Percentiles rank a stretch among this genome's conserved stretches.
Evolutionary conservation across 2,888 invertebrate genomes (phyloP).

Genomic region (Catocala fraxini): DNA sequence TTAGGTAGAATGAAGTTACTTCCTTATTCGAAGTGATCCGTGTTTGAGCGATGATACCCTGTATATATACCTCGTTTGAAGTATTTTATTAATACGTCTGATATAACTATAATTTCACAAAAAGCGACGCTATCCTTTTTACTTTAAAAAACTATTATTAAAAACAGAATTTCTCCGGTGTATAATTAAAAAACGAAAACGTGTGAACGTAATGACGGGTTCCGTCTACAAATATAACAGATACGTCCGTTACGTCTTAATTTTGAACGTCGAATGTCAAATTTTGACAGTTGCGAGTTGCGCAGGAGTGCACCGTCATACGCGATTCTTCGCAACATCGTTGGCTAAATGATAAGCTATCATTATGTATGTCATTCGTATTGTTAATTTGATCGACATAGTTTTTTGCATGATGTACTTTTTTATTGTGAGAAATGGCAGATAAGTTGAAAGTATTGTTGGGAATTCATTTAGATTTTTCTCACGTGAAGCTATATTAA

Average conservation of each 20-base stretch:
- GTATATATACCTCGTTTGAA: no score
- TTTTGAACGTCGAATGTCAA: constrained; percentile 75
- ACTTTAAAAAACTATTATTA: constrained; percentile 41
- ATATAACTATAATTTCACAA: no score
- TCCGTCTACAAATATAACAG: constrained; percentile 70
- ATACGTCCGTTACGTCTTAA: constrained; percentile 71
- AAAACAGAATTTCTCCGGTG: constrained; percentile 51
- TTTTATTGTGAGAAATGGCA: constrained; percentile 6
- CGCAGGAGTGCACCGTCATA: constrained; percentile 69
- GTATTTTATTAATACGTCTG: no score
- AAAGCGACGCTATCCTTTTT: neutral
- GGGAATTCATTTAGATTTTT: neutral
- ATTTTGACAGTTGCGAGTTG: constrained; percentile 66
- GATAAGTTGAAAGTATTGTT: neutral
- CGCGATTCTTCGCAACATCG: constrained; percentile 70
- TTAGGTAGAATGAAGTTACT: no score
- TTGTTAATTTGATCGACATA: constrained; percentile 61
- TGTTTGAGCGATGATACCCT: no score
- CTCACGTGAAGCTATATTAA: no score
- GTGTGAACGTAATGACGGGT: constrained; percentile 81
- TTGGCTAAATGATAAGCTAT: constrained; percentile 72
- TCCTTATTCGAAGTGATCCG: no score
- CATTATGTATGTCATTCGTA: constrained; percentile 76
- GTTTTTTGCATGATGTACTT: constrained; percentile 50
- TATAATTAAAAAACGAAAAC: constrained; percentile 76